phyloP scores from a whole-genome alignment of 2,797 vertebrate species.

The Argentina silus region DNA sequence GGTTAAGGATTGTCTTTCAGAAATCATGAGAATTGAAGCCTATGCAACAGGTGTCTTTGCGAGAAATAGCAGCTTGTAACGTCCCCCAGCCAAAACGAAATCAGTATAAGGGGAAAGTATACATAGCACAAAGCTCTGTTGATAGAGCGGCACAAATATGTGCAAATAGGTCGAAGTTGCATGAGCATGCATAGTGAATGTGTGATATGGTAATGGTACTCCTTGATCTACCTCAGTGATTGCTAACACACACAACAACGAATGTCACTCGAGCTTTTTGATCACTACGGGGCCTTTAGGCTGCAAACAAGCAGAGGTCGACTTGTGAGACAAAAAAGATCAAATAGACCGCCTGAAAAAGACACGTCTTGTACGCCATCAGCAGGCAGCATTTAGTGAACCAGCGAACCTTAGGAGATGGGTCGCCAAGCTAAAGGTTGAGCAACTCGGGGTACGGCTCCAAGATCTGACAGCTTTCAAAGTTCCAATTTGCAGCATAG shows the following conservation, averaged over 20 bases:
- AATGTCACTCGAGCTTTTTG: constrained; percentile 55
- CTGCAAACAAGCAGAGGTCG: constrained; percentile 45
- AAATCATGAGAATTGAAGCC: background rate
- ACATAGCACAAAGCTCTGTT: background rate
- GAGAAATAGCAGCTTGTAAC: no score
- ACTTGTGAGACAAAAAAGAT: constrained; percentile 58
- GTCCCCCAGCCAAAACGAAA: background rate
- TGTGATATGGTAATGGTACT: constrained; percentile 33
- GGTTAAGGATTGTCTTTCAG: background rate
- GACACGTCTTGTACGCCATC: constrained; percentile 50
- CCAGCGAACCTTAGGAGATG: constrained; percentile 45
- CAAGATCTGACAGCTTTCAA: constrained; percentile 67
- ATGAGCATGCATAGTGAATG: background rate
- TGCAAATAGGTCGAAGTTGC: background rate
- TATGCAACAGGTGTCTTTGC: no score
- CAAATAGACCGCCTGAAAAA: constrained; percentile 62
- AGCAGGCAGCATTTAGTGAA: constrained; percentile 51
- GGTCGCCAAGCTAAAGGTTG: constrained; percentile 53
- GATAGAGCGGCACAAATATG: background rate
- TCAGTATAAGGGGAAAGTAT: background rate
- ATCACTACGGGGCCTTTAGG: constrained; percentile 43
- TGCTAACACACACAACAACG: constrained; percentile 28
- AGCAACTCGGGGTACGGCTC: constrained; percentile 60
- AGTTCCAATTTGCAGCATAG: constrained; percentile 63
- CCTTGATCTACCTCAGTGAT: constrained; percentile 45